Base-by-base conservation (phyloP, 2,797 vertebrate species). In the Hozukius guyotensis region DNA sequence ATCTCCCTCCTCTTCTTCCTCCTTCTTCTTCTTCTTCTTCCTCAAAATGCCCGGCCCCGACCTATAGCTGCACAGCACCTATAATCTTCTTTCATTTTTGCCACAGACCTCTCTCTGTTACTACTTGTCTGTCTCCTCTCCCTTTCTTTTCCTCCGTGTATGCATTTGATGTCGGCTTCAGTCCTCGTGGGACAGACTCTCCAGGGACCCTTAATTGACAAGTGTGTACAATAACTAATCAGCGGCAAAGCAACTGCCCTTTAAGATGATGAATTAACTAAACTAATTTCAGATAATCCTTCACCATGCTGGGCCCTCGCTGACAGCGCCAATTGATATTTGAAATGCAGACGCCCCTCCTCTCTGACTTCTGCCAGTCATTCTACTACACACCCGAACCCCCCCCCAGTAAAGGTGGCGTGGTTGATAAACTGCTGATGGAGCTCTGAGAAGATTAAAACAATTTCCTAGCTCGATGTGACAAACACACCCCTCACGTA, bases 251-350 rank as follows among this genome's bases (percentile, higher is more conserved):
- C 87, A 87, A 91, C 93, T 94, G 93, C 87, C 94, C 93, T 94
- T 95, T 94, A 93, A 95, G 89, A 94, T 93, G 93, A 95, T 93
- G 89, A 93, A 95, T 94, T 93, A 93, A 92, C 93, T 90, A 75
- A 93, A 94, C 93, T 95, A 90, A 95, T 95, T 95, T 96, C 84
- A 94, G 92, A 95, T 95, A 93, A 95, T 96, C 91, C 93, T 83
- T 93, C 89, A 93, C 78, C 84, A 87, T 87, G 86, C 87, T 29
- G 77, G 72, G 85, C 82, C 77, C 77, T 75, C 25, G 56, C 88
- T 90, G 87, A 92, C 86, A 84, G 91, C 24, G 24, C 59, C 89
- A 82, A 90, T 92, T 94, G 94, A 93, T 93, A 90, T 93, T 90
- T 94, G 88, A 91, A 94, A 94, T 87, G 78, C 84, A 86, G 91